Evolutionary conservation across 2,888 invertebrate species (phyloP).

Genomic region (Kryphioiulus occultus): DNA sequence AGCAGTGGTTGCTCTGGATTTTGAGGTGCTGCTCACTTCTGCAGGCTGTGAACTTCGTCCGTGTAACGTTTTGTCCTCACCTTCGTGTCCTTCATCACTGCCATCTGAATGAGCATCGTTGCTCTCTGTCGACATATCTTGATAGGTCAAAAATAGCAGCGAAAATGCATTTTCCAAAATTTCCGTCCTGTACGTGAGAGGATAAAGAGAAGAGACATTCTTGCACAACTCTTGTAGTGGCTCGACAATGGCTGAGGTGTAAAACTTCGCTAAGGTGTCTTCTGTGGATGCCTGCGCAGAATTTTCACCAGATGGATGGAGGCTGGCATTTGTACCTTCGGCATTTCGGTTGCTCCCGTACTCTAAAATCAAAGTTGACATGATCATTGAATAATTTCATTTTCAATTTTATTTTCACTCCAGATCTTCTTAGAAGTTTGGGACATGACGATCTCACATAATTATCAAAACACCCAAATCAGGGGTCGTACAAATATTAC

Average conservation of each 20-base stretch:
- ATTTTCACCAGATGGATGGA: neutral
- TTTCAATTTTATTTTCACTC: too few relatives aligned
- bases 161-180: constrained; percentile 50
- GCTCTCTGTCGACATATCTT: neutral
- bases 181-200: constrained; percentile 48
- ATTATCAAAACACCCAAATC: too few relatives aligned
- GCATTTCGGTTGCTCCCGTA: neutral
- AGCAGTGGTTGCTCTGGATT: neutral
- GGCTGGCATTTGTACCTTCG: neutral
- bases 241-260: neutral
- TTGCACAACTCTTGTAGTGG: neutral
- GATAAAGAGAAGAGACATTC: neutral
- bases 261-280: neutral
- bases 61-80: neutral
- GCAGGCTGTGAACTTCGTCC: neutral
- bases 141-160: constrained; percentile 45
- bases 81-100: constrained; percentile 47
- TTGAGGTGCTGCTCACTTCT: neutral
- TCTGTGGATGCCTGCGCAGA: neutral
- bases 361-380: neutral
- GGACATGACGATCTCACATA: too few relatives aligned
- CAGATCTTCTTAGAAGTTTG: too few relatives aligned
- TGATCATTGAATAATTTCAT: too few relatives aligned
- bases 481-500: too few relatives aligned
- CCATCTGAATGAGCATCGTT: neutral